Base-by-base conservation (phyloP, 1,140 invertebrate genomes). In the Mizuhopecten yessoensis region DNA sequence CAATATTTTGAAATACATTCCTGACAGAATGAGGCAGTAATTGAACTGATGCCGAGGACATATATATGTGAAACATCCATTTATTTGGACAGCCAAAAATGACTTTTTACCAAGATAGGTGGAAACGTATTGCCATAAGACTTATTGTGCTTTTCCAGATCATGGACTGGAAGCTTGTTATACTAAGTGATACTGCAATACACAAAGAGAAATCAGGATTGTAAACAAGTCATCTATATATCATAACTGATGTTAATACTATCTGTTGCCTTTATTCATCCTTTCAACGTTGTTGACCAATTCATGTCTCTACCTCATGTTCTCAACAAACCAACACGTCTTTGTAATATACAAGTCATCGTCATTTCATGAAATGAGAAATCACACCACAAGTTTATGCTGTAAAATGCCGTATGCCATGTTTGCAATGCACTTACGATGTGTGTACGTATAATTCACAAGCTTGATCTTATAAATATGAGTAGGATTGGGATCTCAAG, bases 191-290 rank as follows among this genome's bases (percentile, higher is more conserved):
- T n/a, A 75, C 57, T 75, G 57, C 57, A 75, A 75, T 75, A 75
- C 17, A 11, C 17, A 20, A 57, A 57, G 45, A 23, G 45, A 75
- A 75, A 29, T 75, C 57, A 75, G 57, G 57, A 75, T 75, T 29
- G 57, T 75, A 7, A 75, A 1, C 57, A 5, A 7, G 11, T 75
- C 57, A 75, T 75, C 17, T 75, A 29, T n/a, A n/a, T n/a, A 29
- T 75, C 11, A 29, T 45, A 45, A 39, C 13, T 75, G 29, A 75
- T 11, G 57, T 17, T 75, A 75, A 75, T 75, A 75, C n/a, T 75
- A n/a, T 75, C 57, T 75, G 57, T 75, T 75, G 57, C 57, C 57
- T 75, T 75, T 75, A 75, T 3, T 75, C 57, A 75, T 75, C n/a
- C 0, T 29, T 75, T 75, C 57, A 75, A 75, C 57, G 57, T 75